phyloP scores from a whole-genome alignment of 2,888 invertebrate species.

The Agrotis ipsilon region DNA sequence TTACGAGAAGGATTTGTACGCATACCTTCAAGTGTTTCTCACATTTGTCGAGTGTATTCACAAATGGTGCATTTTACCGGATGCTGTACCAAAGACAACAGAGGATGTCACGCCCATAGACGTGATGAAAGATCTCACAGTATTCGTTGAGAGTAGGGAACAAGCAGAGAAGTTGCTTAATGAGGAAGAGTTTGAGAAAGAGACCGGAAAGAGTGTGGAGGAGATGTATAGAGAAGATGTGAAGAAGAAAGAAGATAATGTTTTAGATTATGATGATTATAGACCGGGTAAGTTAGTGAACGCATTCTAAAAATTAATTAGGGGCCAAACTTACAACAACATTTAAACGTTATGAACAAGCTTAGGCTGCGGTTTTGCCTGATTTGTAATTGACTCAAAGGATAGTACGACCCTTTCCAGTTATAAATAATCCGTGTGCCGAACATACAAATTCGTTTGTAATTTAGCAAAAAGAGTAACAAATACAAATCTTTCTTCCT shows the following conservation, averaged over 20 bases:
- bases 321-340: no score
- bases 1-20: conserved; percentile 90
- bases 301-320: no score
- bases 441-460: no score
- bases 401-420: no score
- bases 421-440: no score
- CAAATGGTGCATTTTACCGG: conserved; percentile 85
- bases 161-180: conserved; percentile 78
- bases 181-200: conserved; percentile 78
- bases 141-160: conserved; percentile 80
- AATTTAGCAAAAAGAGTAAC: no score
- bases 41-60: conserved; percentile 92
- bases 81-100: conserved; percentile 17
- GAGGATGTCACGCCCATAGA: conserved; percentile 61
- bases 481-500: no score
- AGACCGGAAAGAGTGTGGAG: conserved; percentile 81
- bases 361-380: no score
- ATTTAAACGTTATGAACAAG: no score
- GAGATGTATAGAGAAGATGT: conserved; percentile 90
- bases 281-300: no score
- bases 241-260: conserved; percentile 78
- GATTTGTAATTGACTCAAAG: no score
- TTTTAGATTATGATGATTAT: conserved; percentile 79
- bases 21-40: conserved; percentile 94
- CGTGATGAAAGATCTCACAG: conserved; percentile 80